phyloP scores from a whole-genome alignment of 2,888 invertebrate species.

The Prosapia bicincta region DNA sequence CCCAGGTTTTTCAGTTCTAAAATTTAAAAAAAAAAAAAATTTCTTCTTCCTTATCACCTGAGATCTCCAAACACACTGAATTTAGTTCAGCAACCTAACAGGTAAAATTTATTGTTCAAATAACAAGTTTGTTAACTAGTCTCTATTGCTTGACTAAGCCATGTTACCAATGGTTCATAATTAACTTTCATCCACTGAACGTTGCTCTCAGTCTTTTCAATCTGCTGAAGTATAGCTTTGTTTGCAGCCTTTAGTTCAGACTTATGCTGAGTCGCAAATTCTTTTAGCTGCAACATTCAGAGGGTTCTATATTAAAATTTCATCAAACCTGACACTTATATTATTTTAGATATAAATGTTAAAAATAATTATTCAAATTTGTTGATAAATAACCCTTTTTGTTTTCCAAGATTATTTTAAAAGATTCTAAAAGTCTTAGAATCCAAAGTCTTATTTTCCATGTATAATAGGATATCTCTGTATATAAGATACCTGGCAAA shows the following conservation, averaged over 20 bases:
- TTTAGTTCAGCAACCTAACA: background rate
- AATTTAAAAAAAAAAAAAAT: too few relatives aligned
- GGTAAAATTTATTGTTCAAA: background rate
- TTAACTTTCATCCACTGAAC: conserved; percentile 80
- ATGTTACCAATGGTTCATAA: conserved; percentile 67
- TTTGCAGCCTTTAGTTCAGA: conserved; percentile 63
- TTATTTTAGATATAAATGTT: too few relatives aligned
- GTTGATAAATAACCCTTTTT: too few relatives aligned
- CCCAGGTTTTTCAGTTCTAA: too few relatives aligned
- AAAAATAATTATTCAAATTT: too few relatives aligned
- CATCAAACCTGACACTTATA: too few relatives aligned
- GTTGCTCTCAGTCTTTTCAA: conserved; percentile 77
- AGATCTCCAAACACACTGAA: background rate
- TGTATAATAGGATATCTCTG: too few relatives aligned
- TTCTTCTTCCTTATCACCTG: background rate
- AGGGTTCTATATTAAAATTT: too few relatives aligned
- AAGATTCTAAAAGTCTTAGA: too few relatives aligned
- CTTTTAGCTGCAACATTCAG: conserved; percentile 55
- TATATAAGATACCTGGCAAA: too few relatives aligned
- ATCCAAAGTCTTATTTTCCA: too few relatives aligned
- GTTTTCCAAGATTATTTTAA: too few relatives aligned
- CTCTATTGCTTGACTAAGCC: conserved; percentile 52
- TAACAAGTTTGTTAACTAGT: conserved; percentile 9
- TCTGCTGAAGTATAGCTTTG: conserved; percentile 71
- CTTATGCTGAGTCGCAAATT: conserved; percentile 61